phyloP scores from a whole-genome alignment of 2,888 invertebrate species.

The Phragmatobia fuliginosa region DNA sequence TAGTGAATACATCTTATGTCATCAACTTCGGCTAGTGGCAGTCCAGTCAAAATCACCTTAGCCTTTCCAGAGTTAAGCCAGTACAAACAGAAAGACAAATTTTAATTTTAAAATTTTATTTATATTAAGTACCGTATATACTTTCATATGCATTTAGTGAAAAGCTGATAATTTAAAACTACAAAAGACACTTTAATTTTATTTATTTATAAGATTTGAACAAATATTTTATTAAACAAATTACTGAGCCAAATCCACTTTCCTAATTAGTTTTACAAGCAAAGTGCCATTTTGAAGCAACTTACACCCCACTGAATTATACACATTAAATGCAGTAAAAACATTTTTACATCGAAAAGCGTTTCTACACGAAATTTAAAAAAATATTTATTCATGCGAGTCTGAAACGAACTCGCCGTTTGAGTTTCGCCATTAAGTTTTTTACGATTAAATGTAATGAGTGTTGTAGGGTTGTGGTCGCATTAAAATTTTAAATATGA shows the following conservation, averaged over 20 bases:
- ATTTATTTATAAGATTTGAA: not conserved
- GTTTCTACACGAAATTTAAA: conserved; percentile 34
- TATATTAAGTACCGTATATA: no score
- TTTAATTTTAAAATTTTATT: no score
- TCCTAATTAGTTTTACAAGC: conserved; percentile 2
- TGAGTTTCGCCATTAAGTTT: conserved; percentile 38
- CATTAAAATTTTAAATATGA: conserved; percentile 10
- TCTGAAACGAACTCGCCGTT: conserved; percentile 40
- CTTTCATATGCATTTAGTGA: no score
- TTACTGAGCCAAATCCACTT: not conserved
- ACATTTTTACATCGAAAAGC: conserved; percentile 33
- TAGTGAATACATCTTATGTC: no score
- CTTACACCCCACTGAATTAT: not conserved
- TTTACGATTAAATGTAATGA: conserved; percentile 50
- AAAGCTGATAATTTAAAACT: no score
- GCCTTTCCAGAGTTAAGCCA: no score
- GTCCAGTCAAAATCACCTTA: no score
- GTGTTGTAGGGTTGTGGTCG: conserved; percentile 33
- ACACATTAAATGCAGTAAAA: conserved; percentile 22
- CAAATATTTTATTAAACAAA: conserved; percentile 1
- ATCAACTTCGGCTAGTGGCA: no score
- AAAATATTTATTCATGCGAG: conserved; percentile 25
- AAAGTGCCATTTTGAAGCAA: not conserved
- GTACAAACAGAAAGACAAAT: no score
- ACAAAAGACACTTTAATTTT: no score